Evolutionary conservation across 2,113 vertebrate species (phyloP).

Genomic region (Pseudopodoces humilis): DNA sequence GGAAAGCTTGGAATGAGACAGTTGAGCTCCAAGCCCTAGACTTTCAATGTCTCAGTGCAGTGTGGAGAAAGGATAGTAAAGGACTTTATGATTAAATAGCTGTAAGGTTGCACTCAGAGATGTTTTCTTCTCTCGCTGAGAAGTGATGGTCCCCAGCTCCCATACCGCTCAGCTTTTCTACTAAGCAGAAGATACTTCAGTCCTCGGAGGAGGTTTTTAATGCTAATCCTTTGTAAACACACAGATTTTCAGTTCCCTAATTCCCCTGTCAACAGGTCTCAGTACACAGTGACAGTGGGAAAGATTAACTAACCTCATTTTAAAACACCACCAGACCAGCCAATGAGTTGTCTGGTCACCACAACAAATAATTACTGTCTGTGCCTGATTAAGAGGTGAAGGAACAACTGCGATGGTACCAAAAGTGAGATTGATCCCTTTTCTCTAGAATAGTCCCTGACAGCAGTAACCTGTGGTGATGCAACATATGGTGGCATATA

Average conservation of each 20-base stretch:
- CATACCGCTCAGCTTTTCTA: neutral
- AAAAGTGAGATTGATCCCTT: neutral
- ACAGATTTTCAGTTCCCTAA: neutral
- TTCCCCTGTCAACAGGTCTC: slow-evolving; percentile 23
- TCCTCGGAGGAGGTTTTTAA: neutral
- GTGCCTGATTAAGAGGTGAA: neutral
- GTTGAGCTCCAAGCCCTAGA: neutral
- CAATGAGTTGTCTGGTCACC: neutral
- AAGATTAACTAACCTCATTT: neutral
- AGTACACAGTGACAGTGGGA: neutral
- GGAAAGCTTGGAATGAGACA: neutral
- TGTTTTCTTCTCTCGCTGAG: neutral
- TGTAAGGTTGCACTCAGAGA: neutral
- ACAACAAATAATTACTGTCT: neutral
- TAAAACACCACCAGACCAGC: neutral
- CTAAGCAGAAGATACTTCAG: neutral
- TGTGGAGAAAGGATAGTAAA: neutral
- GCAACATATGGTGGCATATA: neutral
- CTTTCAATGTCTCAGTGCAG: neutral
- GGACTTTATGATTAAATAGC: neutral
- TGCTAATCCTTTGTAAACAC: slow-evolving; percentile 1
- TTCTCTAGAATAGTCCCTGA: neutral
- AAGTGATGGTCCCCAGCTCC: neutral
- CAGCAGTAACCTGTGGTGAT: neutral
- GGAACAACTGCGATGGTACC: fast-evolving